Evolutionary conservation across 2,888 invertebrate genomes (phyloP), one percentile per base, ranked within the genome.

Genomic region (Agrilus biguttatus): DNA sequence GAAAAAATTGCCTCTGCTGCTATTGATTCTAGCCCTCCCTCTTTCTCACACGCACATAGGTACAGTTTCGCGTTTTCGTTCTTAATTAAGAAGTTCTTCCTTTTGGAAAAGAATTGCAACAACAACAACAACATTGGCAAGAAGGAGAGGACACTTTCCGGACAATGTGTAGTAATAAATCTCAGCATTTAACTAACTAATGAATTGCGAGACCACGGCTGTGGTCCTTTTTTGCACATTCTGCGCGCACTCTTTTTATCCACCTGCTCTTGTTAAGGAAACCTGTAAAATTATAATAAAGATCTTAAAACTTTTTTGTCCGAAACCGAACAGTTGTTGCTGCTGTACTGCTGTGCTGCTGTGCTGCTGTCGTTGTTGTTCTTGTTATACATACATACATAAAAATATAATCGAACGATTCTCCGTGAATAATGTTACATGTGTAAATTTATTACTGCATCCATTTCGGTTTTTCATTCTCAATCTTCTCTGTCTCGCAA

Each of bases 221-320:
- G 56, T 53, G 55, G 57, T 56, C 58, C 56, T 58, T 47, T 58
- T 58, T 58, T 58, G 54, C 45, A 32, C 41, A 47, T 42, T 48
- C 45, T 47, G 43, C 21, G 38, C 37, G 43, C 37, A 44, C 45
- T 40, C 44, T 47, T 45, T 45, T 48, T 47, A 43, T 41, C 44
- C 41, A 41, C 39, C 49, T 50, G 49, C 49, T 53, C 57, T 56
- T 55, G 55, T 56, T 55, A 55, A 55, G 55, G 55, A 53, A 55
- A 54, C 54, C 55, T 52, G 54, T 56, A 54, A 59, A 59, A 60
- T 60, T 60, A 58, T 59, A 60, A 60, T 60, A 60, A 57, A 60
- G 58, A 60, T 58, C 58, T 60, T 60, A 57, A 50, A 47, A 51
- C 55, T 58, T 57, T 59, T 58, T 50, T 28, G 28, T 10, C 28